Evolutionary conservation across 2,888 invertebrate genomes (phyloP), one percentile per base, ranked within the genome.

Genomic region (Myopa testacea): DNA sequence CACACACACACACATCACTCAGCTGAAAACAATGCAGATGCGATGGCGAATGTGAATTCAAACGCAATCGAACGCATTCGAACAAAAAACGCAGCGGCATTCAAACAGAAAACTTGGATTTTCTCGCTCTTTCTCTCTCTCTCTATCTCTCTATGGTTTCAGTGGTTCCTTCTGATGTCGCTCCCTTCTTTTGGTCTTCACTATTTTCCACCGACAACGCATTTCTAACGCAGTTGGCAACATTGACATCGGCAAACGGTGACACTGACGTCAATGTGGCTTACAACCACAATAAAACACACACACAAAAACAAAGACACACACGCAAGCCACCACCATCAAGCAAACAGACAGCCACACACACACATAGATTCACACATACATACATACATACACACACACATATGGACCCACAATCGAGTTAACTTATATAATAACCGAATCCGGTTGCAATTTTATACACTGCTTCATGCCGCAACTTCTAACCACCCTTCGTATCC

Each of bases 191-290:
- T 7, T 34, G 7, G 4, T 4, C 26, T 55, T 55, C n/a, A 12
- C 10, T 34, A 4, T 4, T 4, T 12, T 55, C 10, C n/a, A 12
- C 10, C n/a, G 26, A 19, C 72, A 62, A 45, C 38, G 37, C 65
- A 50, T 26, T 65, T 65, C 65, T 65, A 50, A 74, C 65, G 45
- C 10, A 65, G 74, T 74, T 74, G 74, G 74, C 74, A 74, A 50
- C 74, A 50, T 50, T 74, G 65, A 52, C 52, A 74, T 34, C 52
- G 74, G 16, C 50, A 55, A 55, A 55, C 34, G 70, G 52, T 16
- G 70, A 70, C 70, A 55, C 70, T 70, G 74, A 45, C 74, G 38
- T 63, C 74, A 55, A 63, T 74, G 63, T 74, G 74, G 52, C 74
- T 74, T 74, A 26, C 74, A 65, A 74, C 50, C 63, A 74, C 74